These are phyloP conservation scores for Zapus hudsonius DNA, from an alignment of 2,113 vertebrate genomes.

Conservation along the genomic window DNA sequence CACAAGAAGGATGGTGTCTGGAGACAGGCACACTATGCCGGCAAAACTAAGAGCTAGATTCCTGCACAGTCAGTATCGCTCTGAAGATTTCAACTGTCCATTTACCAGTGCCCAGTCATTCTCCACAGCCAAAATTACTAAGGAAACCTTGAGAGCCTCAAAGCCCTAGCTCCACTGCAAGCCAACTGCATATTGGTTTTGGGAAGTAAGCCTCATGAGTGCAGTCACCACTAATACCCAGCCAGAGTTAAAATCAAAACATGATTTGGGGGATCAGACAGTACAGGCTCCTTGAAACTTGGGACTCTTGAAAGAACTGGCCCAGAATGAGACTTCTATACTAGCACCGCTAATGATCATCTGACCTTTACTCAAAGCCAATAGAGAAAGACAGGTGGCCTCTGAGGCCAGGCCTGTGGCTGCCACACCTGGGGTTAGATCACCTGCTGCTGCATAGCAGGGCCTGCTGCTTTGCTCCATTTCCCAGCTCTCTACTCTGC, in stretches of 20 bases:
- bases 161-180: not conserved
- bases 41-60: not conserved
- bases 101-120: not conserved
- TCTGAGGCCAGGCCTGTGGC: not conserved
- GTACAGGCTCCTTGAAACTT: not conserved
- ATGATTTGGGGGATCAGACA: not conserved
- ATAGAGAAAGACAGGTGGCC: not conserved
- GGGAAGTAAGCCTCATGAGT: not conserved
- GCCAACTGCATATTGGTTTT: not conserved
- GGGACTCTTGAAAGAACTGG: not conserved
- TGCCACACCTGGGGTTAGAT: not conserved
- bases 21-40: not conserved
- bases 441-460: not conserved
- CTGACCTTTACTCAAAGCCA: not conserved
- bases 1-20: not conserved
- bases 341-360: not conserved
- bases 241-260: constrained; percentile 11
- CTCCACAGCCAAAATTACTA: not conserved
- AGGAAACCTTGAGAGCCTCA: not conserved
- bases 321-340: not conserved
- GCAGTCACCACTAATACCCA: not conserved
- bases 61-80: not conserved
- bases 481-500: not conserved
- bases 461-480: not conserved
- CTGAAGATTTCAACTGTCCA: not conserved